A percentile compares a stretch with the other conserved stretches of the same genome.
These are phyloP conservation scores for Penaeus monodon DNA, from an alignment of 2,888 invertebrate species.

Conservation along the genomic window DNA sequence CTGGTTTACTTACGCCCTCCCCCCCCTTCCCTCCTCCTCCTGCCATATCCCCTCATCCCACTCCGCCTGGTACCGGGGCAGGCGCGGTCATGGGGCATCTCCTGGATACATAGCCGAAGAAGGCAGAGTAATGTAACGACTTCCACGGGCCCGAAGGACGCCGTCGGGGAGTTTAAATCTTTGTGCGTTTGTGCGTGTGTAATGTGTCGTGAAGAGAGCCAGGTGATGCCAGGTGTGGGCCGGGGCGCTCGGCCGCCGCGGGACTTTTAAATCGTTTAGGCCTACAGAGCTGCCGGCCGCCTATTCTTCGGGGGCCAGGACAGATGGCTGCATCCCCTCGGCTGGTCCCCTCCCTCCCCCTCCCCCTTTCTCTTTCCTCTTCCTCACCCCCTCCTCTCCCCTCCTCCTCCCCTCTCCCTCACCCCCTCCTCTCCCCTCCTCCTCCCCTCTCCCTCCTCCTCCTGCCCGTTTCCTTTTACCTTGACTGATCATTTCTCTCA, in stretches of 20 bases:
- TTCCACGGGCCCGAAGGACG: not conserved
- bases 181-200: not conserved
- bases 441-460: not conserved
- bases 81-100: too few relatives aligned
- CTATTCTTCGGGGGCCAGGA: conserved; percentile 23
- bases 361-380: not conserved
- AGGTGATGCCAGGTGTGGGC: conserved; percentile 28
- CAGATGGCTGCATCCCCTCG: conserved; percentile 11
- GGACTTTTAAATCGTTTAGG: conserved; percentile 38
- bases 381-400: not conserved
- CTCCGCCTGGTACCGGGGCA: too few relatives aligned
- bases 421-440: too few relatives aligned
- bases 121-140: conserved; percentile 8
- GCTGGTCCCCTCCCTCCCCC: not conserved
- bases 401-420: too few relatives aligned
- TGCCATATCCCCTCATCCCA: too few relatives aligned
- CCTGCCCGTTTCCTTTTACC: not conserved
- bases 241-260: not conserved
- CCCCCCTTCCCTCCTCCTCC: too few relatives aligned
- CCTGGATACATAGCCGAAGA: too few relatives aligned
- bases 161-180: not conserved
- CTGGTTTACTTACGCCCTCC: too few relatives aligned
- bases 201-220: conserved; percentile 20
- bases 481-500: too few relatives aligned
- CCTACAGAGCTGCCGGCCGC: not conserved